Conservation (phyloP, 2,797 vertebrate species). For the Sebastes aleutianus region DNA sequence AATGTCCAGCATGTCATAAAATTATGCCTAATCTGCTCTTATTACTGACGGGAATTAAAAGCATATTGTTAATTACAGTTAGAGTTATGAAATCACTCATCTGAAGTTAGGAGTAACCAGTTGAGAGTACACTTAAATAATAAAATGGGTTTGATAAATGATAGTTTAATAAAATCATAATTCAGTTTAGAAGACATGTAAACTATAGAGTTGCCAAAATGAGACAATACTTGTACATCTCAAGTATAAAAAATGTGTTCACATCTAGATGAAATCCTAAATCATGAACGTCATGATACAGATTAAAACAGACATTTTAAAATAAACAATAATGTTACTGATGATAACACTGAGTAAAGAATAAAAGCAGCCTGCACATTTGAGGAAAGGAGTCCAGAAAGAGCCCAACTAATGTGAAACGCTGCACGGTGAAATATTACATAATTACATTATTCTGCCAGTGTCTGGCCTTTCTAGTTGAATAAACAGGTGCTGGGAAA, state of each 20-base stretch:
- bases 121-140: not conserved
- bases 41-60: not conserved
- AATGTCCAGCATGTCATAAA: not conserved
- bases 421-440: conserved; percentile 5
- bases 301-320: not conserved
- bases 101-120: not conserved
- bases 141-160: not conserved
- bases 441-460: conserved; percentile 10
- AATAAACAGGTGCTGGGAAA: conserved; percentile 2
- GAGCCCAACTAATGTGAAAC: not conserved
- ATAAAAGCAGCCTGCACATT: not conserved
- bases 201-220: not conserved
- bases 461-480: conserved; percentile 12
- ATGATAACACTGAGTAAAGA: not conserved
- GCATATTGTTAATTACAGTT: not conserved
- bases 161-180: too few relatives aligned
- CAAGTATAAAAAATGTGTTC: not conserved
- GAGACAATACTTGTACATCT: not conserved
- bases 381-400: not conserved
- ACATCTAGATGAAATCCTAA: not conserved
- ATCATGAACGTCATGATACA: not conserved
- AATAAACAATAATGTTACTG: not conserved
- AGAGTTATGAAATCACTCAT: not conserved
- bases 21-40: not conserved
- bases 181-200: not conserved